A percentile compares a stretch with the other conserved stretches of the same genome.
Evolutionary conservation across 1,140 invertebrate species (phyloP).

Genomic region (Panonychus citri): DNA sequence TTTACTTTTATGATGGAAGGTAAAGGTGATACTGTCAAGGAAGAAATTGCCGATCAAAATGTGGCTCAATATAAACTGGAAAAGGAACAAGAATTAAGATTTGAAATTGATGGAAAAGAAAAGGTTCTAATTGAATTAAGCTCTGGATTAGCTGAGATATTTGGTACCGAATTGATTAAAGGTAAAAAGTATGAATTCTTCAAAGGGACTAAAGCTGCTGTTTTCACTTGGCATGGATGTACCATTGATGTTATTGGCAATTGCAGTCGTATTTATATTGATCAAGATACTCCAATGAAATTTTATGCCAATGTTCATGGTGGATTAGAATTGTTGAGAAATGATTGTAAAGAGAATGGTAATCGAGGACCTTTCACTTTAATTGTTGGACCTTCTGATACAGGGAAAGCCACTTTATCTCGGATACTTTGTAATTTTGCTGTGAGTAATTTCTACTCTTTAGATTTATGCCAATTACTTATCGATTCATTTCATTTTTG

Average conservation of each 20-base stretch:
- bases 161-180: constrained; percentile 84
- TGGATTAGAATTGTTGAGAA: constrained; percentile 65
- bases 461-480: not conserved
- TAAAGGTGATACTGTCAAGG: not conserved
- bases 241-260: constrained; percentile 40
- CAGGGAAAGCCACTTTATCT: constrained; percentile 83
- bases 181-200: constrained; percentile 76
- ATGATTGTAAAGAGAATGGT: constrained; percentile 44
- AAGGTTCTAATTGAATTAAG: constrained; percentile 27
- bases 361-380: constrained; percentile 28
- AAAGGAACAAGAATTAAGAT: constrained; percentile 60
- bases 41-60: not conserved
- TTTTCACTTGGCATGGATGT: constrained; percentile 90
- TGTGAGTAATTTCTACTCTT: constrained; percentile 26
- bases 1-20: not conserved
- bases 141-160: constrained; percentile 50
- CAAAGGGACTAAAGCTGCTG: constrained; percentile 72
- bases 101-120: constrained; percentile 74
- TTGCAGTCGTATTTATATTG: constrained; percentile 74
- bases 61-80: constrained; percentile 53
- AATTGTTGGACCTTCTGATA: constrained; percentile 75
- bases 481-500: not conserved
- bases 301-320: constrained; percentile 86
- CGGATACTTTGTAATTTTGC: constrained; percentile 79
- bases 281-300: constrained; percentile 88